Percentiles rank a stretch among this genome's conserved stretches.
Conservation (phyloP, 2,797 vertebrate genomes). For the Sebastes nivosus region DNA sequence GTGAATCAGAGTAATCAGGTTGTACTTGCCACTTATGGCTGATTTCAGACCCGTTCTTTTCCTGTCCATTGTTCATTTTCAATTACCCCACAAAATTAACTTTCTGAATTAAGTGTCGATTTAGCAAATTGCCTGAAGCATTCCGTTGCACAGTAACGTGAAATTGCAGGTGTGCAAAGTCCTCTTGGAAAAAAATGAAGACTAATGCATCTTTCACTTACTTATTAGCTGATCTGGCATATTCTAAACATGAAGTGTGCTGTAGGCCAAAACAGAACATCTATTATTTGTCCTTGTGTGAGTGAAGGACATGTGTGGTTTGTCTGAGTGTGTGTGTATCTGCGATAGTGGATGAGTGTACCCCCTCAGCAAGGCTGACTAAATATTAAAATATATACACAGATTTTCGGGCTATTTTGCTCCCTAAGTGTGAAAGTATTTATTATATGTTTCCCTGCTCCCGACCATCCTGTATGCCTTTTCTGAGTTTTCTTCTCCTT, state of each 20-base stretch:
- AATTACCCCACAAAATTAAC: constrained; percentile 40
- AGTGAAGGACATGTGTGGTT: neutral
- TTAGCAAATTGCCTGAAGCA: constrained; percentile 39
- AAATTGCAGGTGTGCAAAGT: constrained; percentile 26
- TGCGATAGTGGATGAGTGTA: neutral
- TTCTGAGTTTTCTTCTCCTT: neutral
- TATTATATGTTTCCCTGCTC: neutral
- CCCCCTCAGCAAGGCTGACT: neutral
- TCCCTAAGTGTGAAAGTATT: neutral
- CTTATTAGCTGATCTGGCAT: constrained; percentile 7
- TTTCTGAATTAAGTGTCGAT: constrained; percentile 34
- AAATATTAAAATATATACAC: constrained; percentile 5
- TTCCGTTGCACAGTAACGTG: constrained; percentile 1
- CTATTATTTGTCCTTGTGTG: constrained; percentile 3
- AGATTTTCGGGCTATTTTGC: neutral
- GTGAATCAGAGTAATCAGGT: constrained; percentile 41
- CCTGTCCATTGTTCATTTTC: constrained; percentile 50
- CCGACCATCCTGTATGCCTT: neutral
- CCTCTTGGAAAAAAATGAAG: neutral
- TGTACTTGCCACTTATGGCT: constrained; percentile 18
- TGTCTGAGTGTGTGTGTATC: neutral
- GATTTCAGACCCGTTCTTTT: neutral
- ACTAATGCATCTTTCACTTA: neutral
- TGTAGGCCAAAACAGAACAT: neutral
- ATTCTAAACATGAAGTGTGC: constrained; percentile 5